phyloP scores from a whole-genome alignment of 1,140 invertebrate genomes.

The Ctenoplectra terminalis region DNA sequence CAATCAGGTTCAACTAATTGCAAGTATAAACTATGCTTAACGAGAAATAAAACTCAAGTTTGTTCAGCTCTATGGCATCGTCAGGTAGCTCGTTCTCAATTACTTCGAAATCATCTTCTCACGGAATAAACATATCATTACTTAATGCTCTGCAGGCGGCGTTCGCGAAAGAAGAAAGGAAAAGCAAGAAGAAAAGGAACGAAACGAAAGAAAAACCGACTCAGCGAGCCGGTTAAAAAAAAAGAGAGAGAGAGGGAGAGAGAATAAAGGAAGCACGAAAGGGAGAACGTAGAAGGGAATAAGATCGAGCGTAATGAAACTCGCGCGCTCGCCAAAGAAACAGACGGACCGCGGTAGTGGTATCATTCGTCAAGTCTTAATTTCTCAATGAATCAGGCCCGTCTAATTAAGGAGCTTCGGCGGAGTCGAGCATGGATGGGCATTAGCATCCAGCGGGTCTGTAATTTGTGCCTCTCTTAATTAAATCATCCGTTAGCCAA shows the following conservation, averaged over 20 bases:
- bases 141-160: constrained; percentile 1
- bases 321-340: constrained; percentile 56
- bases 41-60: neutral
- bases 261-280: neutral
- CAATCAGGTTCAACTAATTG: neutral
- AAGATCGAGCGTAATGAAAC: constrained; percentile 52
- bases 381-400: constrained; percentile 76
- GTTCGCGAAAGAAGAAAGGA: neutral
- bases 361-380: constrained; percentile 70
- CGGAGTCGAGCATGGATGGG: constrained; percentile 77
- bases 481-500: constrained; percentile 84
- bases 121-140: constrained; percentile 38
- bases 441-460: constrained; percentile 82
- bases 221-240: neutral
- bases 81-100: neutral
- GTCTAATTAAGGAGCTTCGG: constrained; percentile 81
- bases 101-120: constrained; percentile 24
- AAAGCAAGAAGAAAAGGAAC: neutral
- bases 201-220: neutral
- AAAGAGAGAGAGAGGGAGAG: neutral
- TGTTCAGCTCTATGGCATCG: neutral
- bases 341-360: constrained; percentile 52
- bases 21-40: neutral
- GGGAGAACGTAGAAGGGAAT: neutral
- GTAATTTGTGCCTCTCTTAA: constrained; percentile 84